Percentiles rank a stretch among this genome's conserved stretches.
Evolutionary conservation across 2,113 vertebrate genomes (phyloP).

Genomic region (Archocentrus centrarchus): DNA sequence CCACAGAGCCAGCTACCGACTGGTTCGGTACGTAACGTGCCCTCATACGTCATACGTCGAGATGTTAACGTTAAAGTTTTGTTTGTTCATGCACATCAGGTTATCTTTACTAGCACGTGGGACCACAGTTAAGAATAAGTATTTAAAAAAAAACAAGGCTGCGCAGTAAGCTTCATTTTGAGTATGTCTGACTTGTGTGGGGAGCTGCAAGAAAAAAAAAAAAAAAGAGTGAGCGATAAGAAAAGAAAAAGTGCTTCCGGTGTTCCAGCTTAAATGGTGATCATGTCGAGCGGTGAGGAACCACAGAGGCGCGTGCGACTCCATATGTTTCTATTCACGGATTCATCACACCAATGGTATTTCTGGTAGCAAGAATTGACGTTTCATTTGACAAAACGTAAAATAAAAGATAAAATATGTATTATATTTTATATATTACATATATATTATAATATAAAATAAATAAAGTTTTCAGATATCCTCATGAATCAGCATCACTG

Average conservation of each 20-base stretch:
- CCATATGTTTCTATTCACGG: background rate
- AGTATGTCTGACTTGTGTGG: background rate
- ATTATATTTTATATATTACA: too few species aligned
- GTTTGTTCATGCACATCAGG: background rate
- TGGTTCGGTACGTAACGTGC: background rate
- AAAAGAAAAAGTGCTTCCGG: background rate
- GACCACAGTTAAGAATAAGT: background rate
- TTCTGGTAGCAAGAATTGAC: too few species aligned
- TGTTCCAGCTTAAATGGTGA: background rate
- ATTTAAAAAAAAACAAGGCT: background rate
- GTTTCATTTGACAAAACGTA: too few species aligned
- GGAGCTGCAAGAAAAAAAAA: too few species aligned
- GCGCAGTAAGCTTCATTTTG: background rate
- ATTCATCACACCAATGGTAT: background rate
- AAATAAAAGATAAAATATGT: too few species aligned
- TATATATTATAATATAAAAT: too few species aligned
- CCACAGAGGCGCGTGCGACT: background rate
- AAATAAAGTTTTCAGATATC: background rate
- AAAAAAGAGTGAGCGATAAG: too few species aligned
- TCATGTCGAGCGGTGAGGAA: background rate
- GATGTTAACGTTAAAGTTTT: background rate
- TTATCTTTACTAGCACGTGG: background rate
- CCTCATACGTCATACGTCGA: background rate
- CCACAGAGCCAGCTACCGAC: conserved; percentile 48
- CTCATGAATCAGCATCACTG: background rate